Evolutionary conservation across 37 sponge, comb jelly and placozoan species (phyloP), one percentile per base, ranked within the genome.

Genomic region (Chondrilla cf. caribensis): DNA sequence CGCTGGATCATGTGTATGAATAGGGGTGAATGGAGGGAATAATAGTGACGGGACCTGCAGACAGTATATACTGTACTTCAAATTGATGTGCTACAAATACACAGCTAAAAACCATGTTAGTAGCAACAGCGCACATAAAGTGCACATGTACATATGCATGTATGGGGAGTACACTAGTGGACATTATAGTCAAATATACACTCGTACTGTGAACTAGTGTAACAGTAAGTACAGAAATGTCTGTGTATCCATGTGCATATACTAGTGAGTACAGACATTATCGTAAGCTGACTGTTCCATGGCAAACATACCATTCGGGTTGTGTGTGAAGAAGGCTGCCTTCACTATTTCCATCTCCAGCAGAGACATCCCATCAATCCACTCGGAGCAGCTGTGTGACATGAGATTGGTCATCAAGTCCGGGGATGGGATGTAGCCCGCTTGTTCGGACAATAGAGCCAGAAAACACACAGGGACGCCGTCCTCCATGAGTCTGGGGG

Each of bases 271-370:
- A n/a, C n/a, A n/a, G n/a, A n/a, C n/a, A n/a, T n/a, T n/a, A n/a
- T n/a, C n/a, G n/a, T n/a, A n/a, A n/a, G n/a, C n/a, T n/a, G n/a
- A n/a, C n/a, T n/a, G n/a, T n/a, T n/a, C n/a, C n/a, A n/a, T n/a
- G 18, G 38, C n/a, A 6, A 28, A 62, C 76, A 25, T 71, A 86
- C 87, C 82, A 60, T 86, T 86, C 35, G 87, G 82, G 19, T 81
- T 81, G 39, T 22, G n/a, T 24, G 29, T n/a, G 26, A 68, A 21
- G 55, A 68, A 86, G 42, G 65, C 82, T 0, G 64, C 87, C 7
- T 70, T 58, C 1, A 82, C 65, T 11, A 81, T 47, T 58, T 72
- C 76, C 66, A 86, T 81, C 64, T 86, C 87, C 29, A 78, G 66
- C 18, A 86, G 65, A 17, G 87, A 86, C 21, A 82, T 32, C 22